Evolutionary conservation across 1,140 invertebrate genomes (phyloP).

Genomic region (Trichoplusia ni): DNA sequence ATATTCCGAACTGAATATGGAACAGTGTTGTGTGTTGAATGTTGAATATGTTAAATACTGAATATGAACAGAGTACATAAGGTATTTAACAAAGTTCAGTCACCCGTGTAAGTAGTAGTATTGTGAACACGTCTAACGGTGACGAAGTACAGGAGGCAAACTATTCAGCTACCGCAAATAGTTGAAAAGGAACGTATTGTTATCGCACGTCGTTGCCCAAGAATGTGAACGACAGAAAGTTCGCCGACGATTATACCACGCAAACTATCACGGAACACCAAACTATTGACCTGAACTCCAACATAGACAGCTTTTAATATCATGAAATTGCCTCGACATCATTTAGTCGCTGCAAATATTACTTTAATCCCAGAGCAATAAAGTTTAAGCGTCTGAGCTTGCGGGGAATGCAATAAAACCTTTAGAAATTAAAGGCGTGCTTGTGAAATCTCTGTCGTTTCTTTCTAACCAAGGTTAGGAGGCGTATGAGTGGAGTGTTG

Average conservation of each 20-base stretch:
- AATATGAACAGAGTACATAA: not conserved
- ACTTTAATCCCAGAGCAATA: slow-evolving; percentile 80
- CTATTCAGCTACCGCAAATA: slow-evolving; percentile 61
- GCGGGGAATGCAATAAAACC: slow-evolving; percentile 80
- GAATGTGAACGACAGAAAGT: slow-evolving; percentile 72
- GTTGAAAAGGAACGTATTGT: slow-evolving; percentile 65
- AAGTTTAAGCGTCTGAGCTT: slow-evolving; percentile 80
- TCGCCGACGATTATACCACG: slow-evolving; percentile 63
- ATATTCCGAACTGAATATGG: too few species aligned
- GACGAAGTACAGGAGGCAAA: slow-evolving; percentile 34
- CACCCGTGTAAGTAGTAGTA: not conserved
- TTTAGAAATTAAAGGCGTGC: slow-evolving; percentile 74
- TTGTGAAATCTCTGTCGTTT: slow-evolving; percentile 67
- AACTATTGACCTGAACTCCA: slow-evolving; percentile 73
- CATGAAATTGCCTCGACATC: slow-evolving; percentile 76
- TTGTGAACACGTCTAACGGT: slow-evolving; percentile 1
- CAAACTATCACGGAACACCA: slow-evolving; percentile 66
- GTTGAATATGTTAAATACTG: not conserved
- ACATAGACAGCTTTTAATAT: slow-evolving; percentile 77
- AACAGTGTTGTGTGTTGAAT: too few species aligned
- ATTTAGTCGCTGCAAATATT: slow-evolving; percentile 79
- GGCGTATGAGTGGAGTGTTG: slow-evolving; percentile 50
- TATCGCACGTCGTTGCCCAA: slow-evolving; percentile 64
- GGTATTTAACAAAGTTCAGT: slow-evolving; percentile 1
- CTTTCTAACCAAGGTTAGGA: slow-evolving; percentile 71